These are phyloP conservation scores for Parazoanthus swiftii DNA, from an alignment of 92 coral and sea anemone species.

Conservation along the genomic window DNA sequence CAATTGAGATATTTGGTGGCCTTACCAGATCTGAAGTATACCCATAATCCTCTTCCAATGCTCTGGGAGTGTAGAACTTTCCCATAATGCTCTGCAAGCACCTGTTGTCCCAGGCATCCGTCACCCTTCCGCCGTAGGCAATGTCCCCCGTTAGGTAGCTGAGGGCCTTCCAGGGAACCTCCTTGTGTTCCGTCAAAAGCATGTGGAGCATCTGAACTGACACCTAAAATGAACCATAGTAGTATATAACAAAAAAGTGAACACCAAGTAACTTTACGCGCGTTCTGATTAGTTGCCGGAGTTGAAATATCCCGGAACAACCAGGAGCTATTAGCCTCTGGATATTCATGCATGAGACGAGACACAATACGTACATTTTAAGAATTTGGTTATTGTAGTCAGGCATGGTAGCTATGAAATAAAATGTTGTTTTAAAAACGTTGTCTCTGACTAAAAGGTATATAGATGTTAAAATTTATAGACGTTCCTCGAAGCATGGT, in stretches of 20 bases:
- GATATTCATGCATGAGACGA: background rate
- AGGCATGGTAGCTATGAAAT: too few species aligned
- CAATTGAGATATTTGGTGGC: background rate
- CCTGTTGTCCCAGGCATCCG: constrained; percentile 96
- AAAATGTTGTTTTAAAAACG: too few species aligned
- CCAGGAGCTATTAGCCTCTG: background rate
- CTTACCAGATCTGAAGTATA: constrained; percentile 83
- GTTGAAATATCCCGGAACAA: background rate
- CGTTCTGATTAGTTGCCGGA: background rate
- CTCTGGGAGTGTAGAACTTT: constrained; percentile 78
- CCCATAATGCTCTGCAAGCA: constrained; percentile 84
- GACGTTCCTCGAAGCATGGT: too few species aligned
- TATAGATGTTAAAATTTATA: too few species aligned
- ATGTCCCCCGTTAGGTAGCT: constrained; percentile 90
- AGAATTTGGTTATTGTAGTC: too few species aligned
- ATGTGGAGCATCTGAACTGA: constrained; percentile 91
- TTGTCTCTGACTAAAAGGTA: too few species aligned
- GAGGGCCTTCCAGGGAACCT: constrained; percentile 92
- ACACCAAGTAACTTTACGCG: background rate
- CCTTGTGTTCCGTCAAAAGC: constrained; percentile 88
- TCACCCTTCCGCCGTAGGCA: constrained; percentile 96
- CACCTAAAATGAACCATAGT: constrained; percentile 54
- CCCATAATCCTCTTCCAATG: constrained; percentile 77
- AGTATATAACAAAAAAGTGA: background rate
- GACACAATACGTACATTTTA: background rate